Evolutionary conservation across 2,797 vertebrate genomes (phyloP).

Genomic region (Yasuhikotakia modesta): DNA sequence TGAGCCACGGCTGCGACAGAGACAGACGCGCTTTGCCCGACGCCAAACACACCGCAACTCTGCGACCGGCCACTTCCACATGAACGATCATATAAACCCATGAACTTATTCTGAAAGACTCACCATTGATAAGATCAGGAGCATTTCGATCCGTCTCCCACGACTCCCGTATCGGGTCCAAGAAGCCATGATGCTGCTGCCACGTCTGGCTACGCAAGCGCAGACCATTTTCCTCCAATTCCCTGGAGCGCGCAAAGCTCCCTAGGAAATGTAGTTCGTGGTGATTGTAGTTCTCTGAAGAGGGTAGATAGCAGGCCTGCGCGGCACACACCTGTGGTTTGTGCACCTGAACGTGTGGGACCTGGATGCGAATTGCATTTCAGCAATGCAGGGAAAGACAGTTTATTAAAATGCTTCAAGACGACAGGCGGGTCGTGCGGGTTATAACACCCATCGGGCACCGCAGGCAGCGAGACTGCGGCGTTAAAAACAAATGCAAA

Average conservation of each 20-base stretch:
- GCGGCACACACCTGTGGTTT: background rate
- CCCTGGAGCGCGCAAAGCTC: conserved; percentile 54
- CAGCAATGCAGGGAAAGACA: background rate
- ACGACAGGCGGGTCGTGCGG: too few relatives aligned
- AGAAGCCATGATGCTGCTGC: conserved; percentile 85
- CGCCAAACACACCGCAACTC: background rate
- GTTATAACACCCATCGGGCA: too few relatives aligned
- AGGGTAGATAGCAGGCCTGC: background rate
- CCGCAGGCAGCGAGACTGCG: too few relatives aligned
- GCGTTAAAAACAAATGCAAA: background rate
- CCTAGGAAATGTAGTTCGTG: conserved; percentile 71
- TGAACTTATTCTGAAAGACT: conserved; percentile 58
- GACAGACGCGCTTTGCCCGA: background rate
- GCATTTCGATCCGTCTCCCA: conserved; percentile 74
- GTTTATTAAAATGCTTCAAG: background rate
- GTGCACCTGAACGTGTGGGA: background rate
- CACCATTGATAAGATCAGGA: conserved; percentile 72
- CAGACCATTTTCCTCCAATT: conserved; percentile 63
- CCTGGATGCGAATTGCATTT: background rate
- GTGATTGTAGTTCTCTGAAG: background rate
- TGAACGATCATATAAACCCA: background rate
- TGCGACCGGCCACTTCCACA: background rate
- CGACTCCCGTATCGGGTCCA: conserved; percentile 72
- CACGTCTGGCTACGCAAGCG: conserved; percentile 84
- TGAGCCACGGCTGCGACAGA: conserved; percentile 57